Base-by-base conservation (phyloP, 1,140 invertebrate species). In the Daktulosphaira vitifoliae region DNA sequence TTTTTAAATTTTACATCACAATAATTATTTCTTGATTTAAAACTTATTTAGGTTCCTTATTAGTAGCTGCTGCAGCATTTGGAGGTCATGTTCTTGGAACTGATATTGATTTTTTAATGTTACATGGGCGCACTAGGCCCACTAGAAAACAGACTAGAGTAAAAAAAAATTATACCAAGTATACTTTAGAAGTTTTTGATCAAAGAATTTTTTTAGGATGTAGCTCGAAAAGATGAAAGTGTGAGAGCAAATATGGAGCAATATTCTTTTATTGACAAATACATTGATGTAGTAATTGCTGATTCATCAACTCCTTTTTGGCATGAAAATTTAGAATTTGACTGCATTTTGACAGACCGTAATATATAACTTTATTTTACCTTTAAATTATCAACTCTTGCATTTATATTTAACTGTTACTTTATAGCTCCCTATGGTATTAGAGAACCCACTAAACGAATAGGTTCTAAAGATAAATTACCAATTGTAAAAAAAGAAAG, bases 321-420 rank as follows among this genome's bases (percentile, higher is more conserved):
- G 90, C 81, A 81, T 67, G 70, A 81, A 2, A 72, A 79, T 16
- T 73, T 90, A 16, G 73, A 76, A 68, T 84, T 95, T 70, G 90
- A 96, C 77, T 83, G 89, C 49, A 92, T 95, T 67, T 86, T 98
- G 51, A 95, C 93, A 48, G 94, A 97, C 78, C 94, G 93, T 96
- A 81, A 84, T 88, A 84, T 18, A 64, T 53, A 66, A 52, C 56
- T 56, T 1, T 38, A 6, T 53, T 25, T 13, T 56, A 46, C 50
- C 13, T n/a, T 59, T 22, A 26, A 2, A 15, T 6, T 1, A 48
- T 22, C 25, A 22, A 37, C 5, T 38, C 16, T 7, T 33, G 3
- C 37, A 18, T 56, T 33, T 18, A 13, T n/a, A 13, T 11, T 37
- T 33, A n/a, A 16, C 6, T 15, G 25, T 50, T 50, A 25, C 48